Evolutionary conservation across 2,113 vertebrate genomes (phyloP).

Genomic region (Zonotrichia leucophrys): DNA sequence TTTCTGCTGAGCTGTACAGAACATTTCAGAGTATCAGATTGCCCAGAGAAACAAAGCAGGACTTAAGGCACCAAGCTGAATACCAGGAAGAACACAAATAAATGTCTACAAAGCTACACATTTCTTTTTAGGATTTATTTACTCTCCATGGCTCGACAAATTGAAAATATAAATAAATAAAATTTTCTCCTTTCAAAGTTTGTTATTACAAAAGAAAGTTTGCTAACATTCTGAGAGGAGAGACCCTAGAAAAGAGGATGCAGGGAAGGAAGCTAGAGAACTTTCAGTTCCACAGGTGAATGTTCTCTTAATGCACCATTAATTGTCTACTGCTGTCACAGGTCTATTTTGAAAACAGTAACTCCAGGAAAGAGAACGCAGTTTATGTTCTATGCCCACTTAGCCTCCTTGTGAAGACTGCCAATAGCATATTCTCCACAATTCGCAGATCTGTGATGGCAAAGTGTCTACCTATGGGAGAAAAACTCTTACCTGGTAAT

Average conservation of each 20-base stretch:
- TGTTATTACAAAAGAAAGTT: background rate
- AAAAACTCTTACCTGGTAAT: background rate
- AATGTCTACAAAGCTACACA: background rate
- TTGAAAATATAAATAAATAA: background rate
- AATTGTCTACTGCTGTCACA: background rate
- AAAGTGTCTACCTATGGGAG: background rate
- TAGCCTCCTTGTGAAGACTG: background rate
- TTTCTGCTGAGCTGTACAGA: constrained; percentile 28
- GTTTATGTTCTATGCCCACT: background rate
- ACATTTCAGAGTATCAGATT: constrained; percentile 38
- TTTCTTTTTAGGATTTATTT: background rate
- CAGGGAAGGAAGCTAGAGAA: background rate
- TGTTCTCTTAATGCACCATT: background rate
- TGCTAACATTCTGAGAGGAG: background rate
- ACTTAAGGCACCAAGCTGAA: background rate
- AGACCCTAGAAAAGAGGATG: background rate
- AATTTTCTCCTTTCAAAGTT: background rate
- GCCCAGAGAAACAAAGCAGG: background rate
- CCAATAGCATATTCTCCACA: background rate
- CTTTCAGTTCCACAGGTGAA: background rate
- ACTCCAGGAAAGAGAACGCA: background rate
- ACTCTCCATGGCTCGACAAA: background rate
- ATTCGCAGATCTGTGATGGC: background rate
- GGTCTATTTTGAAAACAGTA: background rate
- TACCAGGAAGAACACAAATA: background rate